A percentile compares a stretch with the other conserved stretches of the same genome.
phyloP scores from a whole-genome alignment of 2,113 vertebrate species.

The Baryphthengus martii region DNA sequence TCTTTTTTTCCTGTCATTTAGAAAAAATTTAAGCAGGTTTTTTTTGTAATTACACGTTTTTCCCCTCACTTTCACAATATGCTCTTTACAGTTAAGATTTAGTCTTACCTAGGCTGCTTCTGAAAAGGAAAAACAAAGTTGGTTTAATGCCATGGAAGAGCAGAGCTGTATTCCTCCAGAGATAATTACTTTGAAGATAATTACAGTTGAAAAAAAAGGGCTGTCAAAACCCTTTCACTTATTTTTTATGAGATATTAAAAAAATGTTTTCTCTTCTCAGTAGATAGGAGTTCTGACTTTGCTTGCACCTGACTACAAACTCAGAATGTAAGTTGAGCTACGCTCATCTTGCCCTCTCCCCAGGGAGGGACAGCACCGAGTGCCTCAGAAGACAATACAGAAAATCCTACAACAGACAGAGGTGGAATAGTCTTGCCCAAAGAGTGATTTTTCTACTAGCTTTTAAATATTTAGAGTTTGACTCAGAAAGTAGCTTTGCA shows the following conservation, averaged over 20 bases:
- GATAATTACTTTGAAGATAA: conserved; percentile 51
- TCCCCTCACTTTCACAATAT: neutral
- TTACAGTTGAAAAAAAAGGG: neutral
- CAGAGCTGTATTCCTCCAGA: neutral
- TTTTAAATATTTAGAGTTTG: neutral
- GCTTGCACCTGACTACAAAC: neutral
- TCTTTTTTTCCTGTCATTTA: neutral
- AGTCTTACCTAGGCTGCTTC: neutral
- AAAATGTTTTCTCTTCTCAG: neutral
- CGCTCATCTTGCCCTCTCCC: neutral
- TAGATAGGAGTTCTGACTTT: neutral
- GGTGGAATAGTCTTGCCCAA: neutral
- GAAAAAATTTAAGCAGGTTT: neutral
- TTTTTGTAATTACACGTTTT: neutral
- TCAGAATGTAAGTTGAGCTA: neutral
- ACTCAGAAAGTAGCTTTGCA: neutral
- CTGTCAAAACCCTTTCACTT: neutral
- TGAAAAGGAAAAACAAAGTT: neutral
- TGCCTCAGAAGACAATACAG: neutral
- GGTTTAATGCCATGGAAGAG: neutral
- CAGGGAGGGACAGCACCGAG: neutral
- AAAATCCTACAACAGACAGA: neutral
- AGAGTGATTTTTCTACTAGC: neutral
- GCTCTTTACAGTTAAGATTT: neutral
- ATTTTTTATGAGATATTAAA: neutral